Conservation (phyloP, 2,888 invertebrate genomes). For the Aphodius sticticus region DNA sequence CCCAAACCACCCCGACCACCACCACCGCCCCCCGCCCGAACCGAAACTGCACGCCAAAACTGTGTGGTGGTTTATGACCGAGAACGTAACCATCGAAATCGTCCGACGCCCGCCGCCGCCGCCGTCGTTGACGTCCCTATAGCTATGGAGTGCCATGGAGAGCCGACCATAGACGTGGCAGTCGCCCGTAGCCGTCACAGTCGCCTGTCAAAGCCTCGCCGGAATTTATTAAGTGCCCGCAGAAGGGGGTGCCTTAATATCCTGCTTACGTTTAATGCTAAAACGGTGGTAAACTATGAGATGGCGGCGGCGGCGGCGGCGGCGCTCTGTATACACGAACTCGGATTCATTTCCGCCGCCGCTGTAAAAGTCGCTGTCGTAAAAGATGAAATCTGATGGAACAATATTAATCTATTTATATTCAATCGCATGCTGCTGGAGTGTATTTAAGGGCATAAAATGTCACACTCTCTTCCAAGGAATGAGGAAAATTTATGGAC, state of each 20-base stretch:
- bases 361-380: neutral
- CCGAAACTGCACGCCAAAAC: neutral
- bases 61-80: constrained; percentile 15
- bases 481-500: neutral
- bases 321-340: neutral
- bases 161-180: neutral
- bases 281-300: constrained; percentile 20
- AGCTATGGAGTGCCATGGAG: neutral
- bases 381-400: constrained; percentile 4
- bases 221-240: constrained; percentile 25
- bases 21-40: constrained; percentile 4
- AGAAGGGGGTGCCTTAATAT: constrained; percentile 11
- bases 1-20: constrained; percentile 5
- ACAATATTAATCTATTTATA: neutral
- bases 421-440: neutral
- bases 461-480: neutral
- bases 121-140: neutral
- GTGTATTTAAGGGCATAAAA: neutral
- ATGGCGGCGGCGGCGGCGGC: neutral
- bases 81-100: constrained; percentile 21
- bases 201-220: neutral
- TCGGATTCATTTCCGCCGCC: neutral
- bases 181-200: neutral
- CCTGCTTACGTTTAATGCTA: constrained; percentile 22
- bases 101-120: constrained; percentile 5